A percentile compares a stretch with the other conserved stretches of the same genome.
Conservation (phyloP, 2,797 vertebrate genomes). For the Gallinago solitaria region DNA sequence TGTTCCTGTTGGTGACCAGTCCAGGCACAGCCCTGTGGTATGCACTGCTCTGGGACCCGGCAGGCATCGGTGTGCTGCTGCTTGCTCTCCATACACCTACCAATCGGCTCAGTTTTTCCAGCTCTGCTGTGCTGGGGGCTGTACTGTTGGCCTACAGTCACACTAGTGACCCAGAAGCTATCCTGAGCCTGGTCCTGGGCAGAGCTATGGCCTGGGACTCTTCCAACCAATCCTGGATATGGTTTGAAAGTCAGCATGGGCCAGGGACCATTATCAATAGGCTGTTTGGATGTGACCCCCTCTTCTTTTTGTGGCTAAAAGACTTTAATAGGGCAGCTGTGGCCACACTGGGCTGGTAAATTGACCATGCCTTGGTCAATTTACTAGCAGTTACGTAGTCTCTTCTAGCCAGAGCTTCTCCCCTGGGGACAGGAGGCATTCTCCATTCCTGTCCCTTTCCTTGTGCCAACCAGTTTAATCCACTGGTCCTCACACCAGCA, state of each 20-base stretch:
- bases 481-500: background rate
- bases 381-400: background rate
- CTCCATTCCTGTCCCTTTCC: background rate
- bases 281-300: background rate
- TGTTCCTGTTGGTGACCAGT: background rate
- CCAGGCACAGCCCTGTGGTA: background rate
- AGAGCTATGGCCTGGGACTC: background rate
- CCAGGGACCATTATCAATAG: background rate
- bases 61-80: background rate
- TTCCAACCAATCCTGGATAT: background rate
- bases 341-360: background rate
- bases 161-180: background rate
- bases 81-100: rapidly evolving
- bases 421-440: background rate
- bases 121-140: background rate
- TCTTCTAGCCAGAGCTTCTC: background rate
- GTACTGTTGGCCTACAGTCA: background rate
- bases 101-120: background rate
- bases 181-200: background rate
- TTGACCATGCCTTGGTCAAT: background rate
- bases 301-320: background rate
- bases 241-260: background rate
- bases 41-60: rapidly evolving
- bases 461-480: background rate
- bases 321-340: background rate